A percentile compares a stretch with the other conserved stretches of the same genome.
Conservation (phyloP, 2,113 vertebrate species). For the Lonchura striata region DNA sequence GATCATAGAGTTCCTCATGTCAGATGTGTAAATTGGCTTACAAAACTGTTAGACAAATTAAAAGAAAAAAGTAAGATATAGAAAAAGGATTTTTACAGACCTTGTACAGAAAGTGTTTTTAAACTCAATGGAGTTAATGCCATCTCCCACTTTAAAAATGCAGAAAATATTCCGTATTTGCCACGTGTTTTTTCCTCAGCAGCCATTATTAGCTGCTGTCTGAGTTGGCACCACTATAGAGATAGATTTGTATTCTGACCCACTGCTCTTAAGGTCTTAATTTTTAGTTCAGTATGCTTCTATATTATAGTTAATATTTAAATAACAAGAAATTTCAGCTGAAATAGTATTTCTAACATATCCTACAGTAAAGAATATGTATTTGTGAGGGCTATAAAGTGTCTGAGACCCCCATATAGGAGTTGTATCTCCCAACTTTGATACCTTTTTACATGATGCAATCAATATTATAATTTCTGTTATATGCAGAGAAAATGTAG, state of each 20-base stretch:
- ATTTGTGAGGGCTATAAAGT: background rate
- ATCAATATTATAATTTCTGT: background rate
- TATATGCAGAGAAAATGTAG: background rate
- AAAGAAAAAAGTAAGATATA: background rate
- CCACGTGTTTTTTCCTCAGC: background rate
- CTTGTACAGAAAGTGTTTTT: background rate
- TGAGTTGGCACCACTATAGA: background rate
- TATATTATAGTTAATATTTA: background rate
- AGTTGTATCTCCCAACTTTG: background rate
- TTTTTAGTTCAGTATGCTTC: background rate
- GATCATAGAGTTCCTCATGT: background rate
- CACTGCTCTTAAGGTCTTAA: background rate
- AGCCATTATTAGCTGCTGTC: background rate
- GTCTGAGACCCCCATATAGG: background rate
- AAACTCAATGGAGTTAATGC: background rate
- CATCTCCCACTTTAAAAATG: background rate
- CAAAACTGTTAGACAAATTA: background rate
- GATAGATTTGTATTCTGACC: conserved; percentile 13
- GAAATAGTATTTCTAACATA: background rate
- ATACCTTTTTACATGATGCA: background rate
- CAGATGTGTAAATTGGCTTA: background rate
- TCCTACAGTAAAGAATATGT: background rate
- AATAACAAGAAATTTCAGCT: background rate
- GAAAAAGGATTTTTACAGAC: background rate
- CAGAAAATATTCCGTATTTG: conserved; percentile 8